These are phyloP conservation scores for Petrocephalus sullivani DNA, from an alignment of 2,797 vertebrate genomes.

Conservation along the genomic window DNA sequence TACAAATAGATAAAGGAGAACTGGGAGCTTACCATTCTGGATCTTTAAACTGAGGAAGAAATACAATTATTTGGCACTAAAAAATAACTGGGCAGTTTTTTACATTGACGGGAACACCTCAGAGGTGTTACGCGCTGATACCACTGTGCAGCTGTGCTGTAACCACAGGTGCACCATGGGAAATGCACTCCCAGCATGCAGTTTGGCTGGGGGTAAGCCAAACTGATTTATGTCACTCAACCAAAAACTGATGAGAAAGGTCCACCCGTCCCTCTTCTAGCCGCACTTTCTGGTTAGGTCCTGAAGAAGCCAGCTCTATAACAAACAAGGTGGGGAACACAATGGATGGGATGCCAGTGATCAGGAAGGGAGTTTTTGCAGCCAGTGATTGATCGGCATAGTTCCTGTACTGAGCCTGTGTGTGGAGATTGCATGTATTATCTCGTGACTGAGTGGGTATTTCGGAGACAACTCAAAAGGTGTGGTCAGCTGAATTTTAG, in stretches of 20 bases:
- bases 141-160: background rate
- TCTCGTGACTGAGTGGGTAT: background rate
- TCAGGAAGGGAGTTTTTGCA: background rate
- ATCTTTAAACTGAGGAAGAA: background rate
- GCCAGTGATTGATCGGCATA: background rate
- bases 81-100: background rate
- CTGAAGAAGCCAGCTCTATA: too few relatives aligned
- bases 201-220: too few relatives aligned
- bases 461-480: background rate
- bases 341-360: background rate
- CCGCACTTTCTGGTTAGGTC: too few relatives aligned
- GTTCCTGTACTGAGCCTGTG: background rate
- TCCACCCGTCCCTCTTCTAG: too few relatives aligned
- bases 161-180: background rate
- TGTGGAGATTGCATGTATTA: background rate
- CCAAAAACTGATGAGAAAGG: too few relatives aligned
- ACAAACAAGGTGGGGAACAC: too few relatives aligned
- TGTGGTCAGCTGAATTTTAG: background rate
- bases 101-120: background rate
- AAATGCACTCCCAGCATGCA: background rate
- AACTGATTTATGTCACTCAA: too few relatives aligned
- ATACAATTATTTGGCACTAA: background rate
- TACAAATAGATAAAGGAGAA: background rate
- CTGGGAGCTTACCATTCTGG: background rate
- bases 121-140: background rate